Evolutionary conservation across 2,888 invertebrate genomes (phyloP).

Genomic region (Lasioglossum pauxillum): DNA sequence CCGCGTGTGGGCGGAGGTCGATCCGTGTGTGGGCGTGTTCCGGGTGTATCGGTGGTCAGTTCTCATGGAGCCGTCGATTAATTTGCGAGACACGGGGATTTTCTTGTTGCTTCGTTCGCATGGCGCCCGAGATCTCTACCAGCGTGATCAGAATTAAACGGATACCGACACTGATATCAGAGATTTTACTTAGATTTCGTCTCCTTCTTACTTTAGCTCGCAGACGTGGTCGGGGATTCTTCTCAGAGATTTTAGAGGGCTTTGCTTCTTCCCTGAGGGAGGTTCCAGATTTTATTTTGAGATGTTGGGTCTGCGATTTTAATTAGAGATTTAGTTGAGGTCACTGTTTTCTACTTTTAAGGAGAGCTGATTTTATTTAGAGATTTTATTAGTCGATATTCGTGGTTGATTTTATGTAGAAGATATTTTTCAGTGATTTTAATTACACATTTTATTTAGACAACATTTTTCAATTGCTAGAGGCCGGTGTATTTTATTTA

Average conservation of each 20-base stretch:
- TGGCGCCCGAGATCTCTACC: neutral
- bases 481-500: too few species aligned
- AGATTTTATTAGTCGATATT: neutral
- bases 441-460: too few species aligned
- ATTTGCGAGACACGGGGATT: conserved; percentile 24
- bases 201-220: neutral
- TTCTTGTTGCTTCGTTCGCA: neutral
- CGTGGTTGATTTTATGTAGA: neutral
- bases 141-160: neutral
- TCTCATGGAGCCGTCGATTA: conserved; percentile 28
- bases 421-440: too few species aligned
- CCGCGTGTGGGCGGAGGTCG: conserved; percentile 30
- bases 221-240: neutral
- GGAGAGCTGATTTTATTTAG: neutral
- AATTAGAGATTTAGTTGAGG: too few species aligned
- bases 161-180: neutral
- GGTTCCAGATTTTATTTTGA: neutral
- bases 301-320: neutral
- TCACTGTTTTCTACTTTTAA: too few species aligned
- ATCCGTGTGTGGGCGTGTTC: conserved; percentile 1
- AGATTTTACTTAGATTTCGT: neutral
- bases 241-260: neutral
- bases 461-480: too few species aligned
- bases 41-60: conserved; percentile 40
- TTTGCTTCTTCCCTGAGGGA: neutral